Base-by-base conservation (phyloP, 2,797 vertebrate genomes). In the Ambastaia sidthimunki region DNA sequence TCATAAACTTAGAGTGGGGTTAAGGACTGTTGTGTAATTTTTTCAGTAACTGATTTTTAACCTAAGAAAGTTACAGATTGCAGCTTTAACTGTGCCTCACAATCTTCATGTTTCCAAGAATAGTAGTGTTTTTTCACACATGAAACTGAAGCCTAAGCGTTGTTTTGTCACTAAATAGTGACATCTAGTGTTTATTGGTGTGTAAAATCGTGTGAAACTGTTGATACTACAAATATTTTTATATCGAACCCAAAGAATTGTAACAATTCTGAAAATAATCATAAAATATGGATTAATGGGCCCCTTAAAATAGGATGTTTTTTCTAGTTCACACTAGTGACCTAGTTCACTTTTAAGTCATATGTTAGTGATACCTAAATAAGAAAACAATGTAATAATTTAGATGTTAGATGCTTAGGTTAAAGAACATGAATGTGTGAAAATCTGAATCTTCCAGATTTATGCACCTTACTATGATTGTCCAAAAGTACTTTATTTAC, bases 141-240 rank as follows among this genome's bases (percentile, higher is more conserved):
- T 68, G 55, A 76, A 76, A 65, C 44, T 65, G 10, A 52, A 65
- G 28, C 41, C n/a, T 48, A 41, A 74, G 37, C 37, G 7, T 4
- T 19, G 34, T 31, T 57, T 59, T 62, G 41, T 74, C 72, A 28
- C 12, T 21, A 25, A 60, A 15, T 25, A 25, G 19, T 69, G 23
- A 47, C 41, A 12, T 15, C 44, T 18, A 18, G 16, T 34, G 15
- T 16, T 62, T 31, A 15, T 34, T 25, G 21, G 10, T 59, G 7
- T 59, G 23, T 6, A 6, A 15, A 60, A 21, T 7, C n/a, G 19
- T 54, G n/a, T 10, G n/a, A 54, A 5, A 7, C 31, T 6, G 31
- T 34, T 34, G 31, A 37, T 37, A 37, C 6, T 37, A 44, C 9
- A 44, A 44, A 44, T 9, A 34, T 7, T 37, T 37, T 16, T n/a